A percentile compares a stretch with the other conserved stretches of the same genome.
phyloP scores from a whole-genome alignment of 2,113 vertebrate species.

The Etia nguti region DNA sequence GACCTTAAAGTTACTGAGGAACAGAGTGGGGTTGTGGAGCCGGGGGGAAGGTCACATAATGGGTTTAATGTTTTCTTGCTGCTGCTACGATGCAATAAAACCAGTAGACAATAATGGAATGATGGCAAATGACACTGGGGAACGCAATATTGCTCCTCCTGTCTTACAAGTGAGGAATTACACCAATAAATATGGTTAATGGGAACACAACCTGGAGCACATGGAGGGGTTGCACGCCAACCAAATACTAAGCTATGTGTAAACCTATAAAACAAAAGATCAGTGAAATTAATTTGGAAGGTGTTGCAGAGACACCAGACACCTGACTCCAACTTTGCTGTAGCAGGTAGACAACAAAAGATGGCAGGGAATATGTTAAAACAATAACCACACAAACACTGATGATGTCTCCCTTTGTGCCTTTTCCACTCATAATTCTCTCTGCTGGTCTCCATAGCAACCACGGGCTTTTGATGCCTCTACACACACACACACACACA shows the following conservation, averaged over 20 bases:
- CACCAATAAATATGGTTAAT: constrained; percentile 55
- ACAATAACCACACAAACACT: constrained; percentile 41
- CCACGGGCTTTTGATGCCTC: constrained; percentile 36
- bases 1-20: background rate
- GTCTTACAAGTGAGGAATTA: constrained; percentile 47
- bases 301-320: background rate
- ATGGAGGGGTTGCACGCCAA: background rate
- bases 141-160: constrained; percentile 11
- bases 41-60: background rate
- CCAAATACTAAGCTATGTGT: background rate
- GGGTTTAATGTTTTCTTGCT: constrained; percentile 21
- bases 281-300: background rate
- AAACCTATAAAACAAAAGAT: background rate
- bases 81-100: constrained; percentile 23
- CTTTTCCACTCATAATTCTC: constrained; percentile 38
- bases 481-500: background rate
- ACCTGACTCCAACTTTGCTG: background rate
- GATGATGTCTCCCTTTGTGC: constrained; percentile 32
- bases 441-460: constrained; percentile 66
- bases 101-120: constrained; percentile 48
- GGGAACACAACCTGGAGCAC: background rate
- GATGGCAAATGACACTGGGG: constrained; percentile 22
- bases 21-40: background rate
- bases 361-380: constrained; percentile 17
- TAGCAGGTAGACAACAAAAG: background rate